Percentiles rank a stretch among this genome's conserved stretches.
Conservation (phyloP, 2,113 vertebrate species). For the Forbesichthys agassizii region DNA sequence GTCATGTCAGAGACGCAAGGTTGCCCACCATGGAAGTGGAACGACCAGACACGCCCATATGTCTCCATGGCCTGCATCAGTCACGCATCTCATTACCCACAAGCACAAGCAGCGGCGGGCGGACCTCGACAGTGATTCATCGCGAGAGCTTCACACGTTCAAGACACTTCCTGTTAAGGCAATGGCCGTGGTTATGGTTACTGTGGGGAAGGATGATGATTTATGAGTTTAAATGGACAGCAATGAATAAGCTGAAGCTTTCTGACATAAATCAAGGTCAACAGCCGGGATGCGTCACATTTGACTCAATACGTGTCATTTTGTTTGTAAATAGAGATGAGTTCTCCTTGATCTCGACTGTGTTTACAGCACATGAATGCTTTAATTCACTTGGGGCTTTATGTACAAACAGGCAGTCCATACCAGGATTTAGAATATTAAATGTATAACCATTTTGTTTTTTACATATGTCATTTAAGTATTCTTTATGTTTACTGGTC, state of each 20-base stretch:
- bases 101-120: constrained; percentile 27
- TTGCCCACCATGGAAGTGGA: constrained; percentile 41
- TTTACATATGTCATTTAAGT: no score
- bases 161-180: constrained; percentile 34
- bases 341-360: constrained; percentile 24
- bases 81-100: constrained; percentile 63
- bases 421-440: not conserved
- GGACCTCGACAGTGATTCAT: not conserved
- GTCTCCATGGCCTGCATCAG: constrained; percentile 64
- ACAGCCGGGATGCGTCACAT: not conserved
- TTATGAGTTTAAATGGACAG: constrained; percentile 34
- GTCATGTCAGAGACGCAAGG: constrained; percentile 59
- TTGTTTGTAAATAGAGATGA: not conserved
- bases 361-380: constrained; percentile 1
- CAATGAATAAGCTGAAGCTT: not conserved
- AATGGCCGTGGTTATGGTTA: constrained; percentile 28
- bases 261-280: constrained; percentile 16
- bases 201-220: constrained; percentile 36
- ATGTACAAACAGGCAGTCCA: not conserved
- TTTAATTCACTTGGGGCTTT: not conserved
- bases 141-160: constrained; percentile 11
- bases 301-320: constrained; percentile 8
- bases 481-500: no score
- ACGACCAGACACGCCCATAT: constrained; percentile 41
- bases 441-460: not conserved